These are phyloP conservation scores for Moxostoma hubbsi DNA, from an alignment of 2,797 vertebrate species.

Conservation along the genomic window DNA sequence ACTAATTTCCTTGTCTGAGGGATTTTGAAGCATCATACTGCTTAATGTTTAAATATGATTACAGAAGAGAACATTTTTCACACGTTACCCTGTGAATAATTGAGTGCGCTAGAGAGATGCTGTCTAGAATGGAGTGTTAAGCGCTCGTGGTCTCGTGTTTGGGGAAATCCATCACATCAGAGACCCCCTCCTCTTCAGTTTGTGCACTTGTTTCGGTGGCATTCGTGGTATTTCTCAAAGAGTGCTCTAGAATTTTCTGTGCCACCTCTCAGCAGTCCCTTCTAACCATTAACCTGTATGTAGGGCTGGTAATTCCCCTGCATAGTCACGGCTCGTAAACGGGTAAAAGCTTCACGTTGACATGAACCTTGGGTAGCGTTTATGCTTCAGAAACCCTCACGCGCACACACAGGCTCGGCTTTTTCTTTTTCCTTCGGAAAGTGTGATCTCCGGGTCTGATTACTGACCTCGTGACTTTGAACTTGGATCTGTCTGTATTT, in stretches of 20 bases:
- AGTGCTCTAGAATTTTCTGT: not conserved
- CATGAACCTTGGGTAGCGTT: not conserved
- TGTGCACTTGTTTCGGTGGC: not conserved
- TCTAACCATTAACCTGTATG: conserved; percentile 24
- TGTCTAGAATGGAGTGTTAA: not conserved
- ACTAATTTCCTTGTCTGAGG: not conserved
- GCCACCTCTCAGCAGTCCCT: not conserved
- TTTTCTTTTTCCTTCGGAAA: conserved; percentile 41
- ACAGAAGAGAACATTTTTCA: not conserved
- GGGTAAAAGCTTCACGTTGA: conserved; percentile 18
- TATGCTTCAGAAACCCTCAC: conserved; percentile 6
- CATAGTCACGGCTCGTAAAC: conserved; percentile 3
- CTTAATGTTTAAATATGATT: conserved; percentile 8
- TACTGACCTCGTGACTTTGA: conserved; percentile 26
- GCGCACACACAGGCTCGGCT: not conserved
- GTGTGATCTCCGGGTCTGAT: conserved; percentile 43
- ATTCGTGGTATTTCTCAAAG: conserved; percentile 1
- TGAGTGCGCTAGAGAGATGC: not conserved
- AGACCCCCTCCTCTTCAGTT: conserved; percentile 17
- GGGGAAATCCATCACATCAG: not conserved
- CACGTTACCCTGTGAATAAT: conserved; percentile 21
- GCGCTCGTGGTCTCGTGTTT: not conserved
- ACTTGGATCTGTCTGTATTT: conserved; percentile 39
- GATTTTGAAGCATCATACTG: not conserved
- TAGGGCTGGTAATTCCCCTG: conserved; percentile 38